Base-by-base conservation (phyloP, 1,140 invertebrate species). In the Heterodera carotae region DNA sequence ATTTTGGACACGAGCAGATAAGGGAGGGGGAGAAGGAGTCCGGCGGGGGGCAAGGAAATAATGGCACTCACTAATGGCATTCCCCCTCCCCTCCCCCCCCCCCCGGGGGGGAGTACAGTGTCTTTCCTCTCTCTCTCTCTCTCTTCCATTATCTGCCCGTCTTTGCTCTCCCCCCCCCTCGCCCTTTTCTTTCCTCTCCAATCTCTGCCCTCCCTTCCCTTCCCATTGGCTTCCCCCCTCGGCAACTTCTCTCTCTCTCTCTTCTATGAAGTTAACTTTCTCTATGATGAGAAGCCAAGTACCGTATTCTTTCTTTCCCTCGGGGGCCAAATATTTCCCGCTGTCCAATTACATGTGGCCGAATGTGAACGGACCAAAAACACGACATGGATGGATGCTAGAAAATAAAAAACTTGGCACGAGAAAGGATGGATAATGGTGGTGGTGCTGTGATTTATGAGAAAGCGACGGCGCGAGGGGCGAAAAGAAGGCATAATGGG, bases 321-420 rank as follows among this genome's bases (percentile, higher is more conserved):
- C n/a, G n/a, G n/a, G n/a, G n/a, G n/a, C n/a, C n/a, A n/a, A 67
- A 67, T 43, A 67, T 67, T 34, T 34, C 12, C 66, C 66, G 22
- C 33, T 43, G 33, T 67, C 39, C 66, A 36, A 36, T 43, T 67
- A 36, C 39, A 67, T 67, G 12, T 67, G 39, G 4, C 39, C 7
- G 22, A 67, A 53, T 15, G 48, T 22, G 48, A 22, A 53, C 12
- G 48, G 48, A 18, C 48, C 48, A 53, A 53, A 39, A 18, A 22
- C 48, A 22, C 39, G 6, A 67, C 4, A n/a, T 10, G 18, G 66
- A 67, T 67, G 39, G 39, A 67, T 34, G 66, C 15, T 43, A 18
- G 18, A 10, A 53, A 53, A 39, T 8, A 53, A 53, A 12, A 0
- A 53, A 0, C 7, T 53, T 12, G 66, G 66, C 0, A n/a, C n/a